phyloP scores from a whole-genome alignment of 1,140 invertebrate genomes.

The Pissodes strobi region DNA sequence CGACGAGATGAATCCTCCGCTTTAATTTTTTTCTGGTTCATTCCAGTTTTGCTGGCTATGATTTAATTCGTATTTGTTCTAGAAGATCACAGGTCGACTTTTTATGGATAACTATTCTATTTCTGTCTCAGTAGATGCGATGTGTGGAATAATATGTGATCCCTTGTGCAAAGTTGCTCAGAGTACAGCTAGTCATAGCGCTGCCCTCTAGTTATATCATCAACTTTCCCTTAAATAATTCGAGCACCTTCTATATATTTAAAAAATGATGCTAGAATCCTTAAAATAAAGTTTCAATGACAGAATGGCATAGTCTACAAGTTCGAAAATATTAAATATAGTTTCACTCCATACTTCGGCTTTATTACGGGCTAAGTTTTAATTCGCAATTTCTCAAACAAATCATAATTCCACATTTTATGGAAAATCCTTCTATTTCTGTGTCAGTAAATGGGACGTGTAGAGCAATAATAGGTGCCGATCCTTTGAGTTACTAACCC shows the following conservation, averaged over 20 bases:
- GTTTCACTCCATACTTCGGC: conserved; percentile 67
- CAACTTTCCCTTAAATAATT: conserved; percentile 72
- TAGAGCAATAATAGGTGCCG: conserved; percentile 89
- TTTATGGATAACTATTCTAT: too few species aligned
- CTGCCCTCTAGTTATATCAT: conserved; percentile 61
- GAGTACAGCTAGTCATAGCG: conserved; percentile 71
- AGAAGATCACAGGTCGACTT: conserved; percentile 82
- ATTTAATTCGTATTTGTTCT: conserved; percentile 88
- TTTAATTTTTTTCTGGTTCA: conserved; percentile 71
- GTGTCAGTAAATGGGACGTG: conserved; percentile 82
- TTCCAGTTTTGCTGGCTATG: conserved; percentile 75
- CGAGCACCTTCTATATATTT: too few species aligned
- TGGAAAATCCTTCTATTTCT: conserved; percentile 71
- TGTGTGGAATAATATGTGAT: too few species aligned
- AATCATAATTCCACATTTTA: conserved; percentile 80
- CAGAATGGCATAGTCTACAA: conserved; percentile 86
- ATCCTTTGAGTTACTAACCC: conserved; percentile 78
- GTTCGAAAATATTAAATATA: too few species aligned
- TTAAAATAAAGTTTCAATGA: conserved; percentile 79
- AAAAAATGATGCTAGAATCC: conserved; percentile 72
- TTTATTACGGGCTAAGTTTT: conserved; percentile 75
- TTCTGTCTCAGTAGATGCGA: too few species aligned
- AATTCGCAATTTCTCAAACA: conserved; percentile 88
- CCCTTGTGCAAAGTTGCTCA: conserved; percentile 77
- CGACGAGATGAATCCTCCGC: too few species aligned